Base-by-base conservation (phyloP, 2,888 invertebrate genomes). In the Drosophila demipolita region DNA sequence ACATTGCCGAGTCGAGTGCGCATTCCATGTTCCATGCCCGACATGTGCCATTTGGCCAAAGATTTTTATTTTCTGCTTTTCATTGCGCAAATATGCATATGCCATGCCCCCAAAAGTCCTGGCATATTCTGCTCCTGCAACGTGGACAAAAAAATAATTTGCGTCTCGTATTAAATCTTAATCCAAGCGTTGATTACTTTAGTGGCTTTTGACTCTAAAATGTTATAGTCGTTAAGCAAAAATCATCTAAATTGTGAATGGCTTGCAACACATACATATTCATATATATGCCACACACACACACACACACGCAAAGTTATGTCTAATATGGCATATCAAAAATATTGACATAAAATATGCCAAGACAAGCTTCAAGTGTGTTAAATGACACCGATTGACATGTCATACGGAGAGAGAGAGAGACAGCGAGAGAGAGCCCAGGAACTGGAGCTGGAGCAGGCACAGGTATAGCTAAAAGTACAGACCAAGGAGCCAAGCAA, bases 361-460 rank as follows among this genome's bases (percentile, higher is more conserved):
- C 71, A 63, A 72, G 66, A 68, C 80, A 80, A 80, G 68, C 68
- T 71, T 66, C 35, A 38, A 50, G 74, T 3, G 12, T 79, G 82
- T 66, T 85, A 88, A 83, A 68, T 83, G 84, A 72, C 89, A 80
- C 72, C 83, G 87, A 86, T 88, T 84, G 84, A 78, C 83, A 80
- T 58, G 66, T 53, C 53, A 5, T 8, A 8, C 23, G 8, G 4
- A 15, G 20, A 20, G 20, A 11, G 11, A 48, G 20, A 40, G 58
- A 48, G 17, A 11, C 0, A 48, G 23, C 33, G 58, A 48, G 12
- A 68, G 60, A 64, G 63, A 11, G 6, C 1, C 17, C 20, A 17
- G 50, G 1, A n/a, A 50, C 3, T 17, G 26, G 50, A 49, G 9
- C 20, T 26, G 48, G 58, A 26, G 26, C 53, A 45, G 48, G 35